These are phyloP conservation scores for Himantopus leucocephalus DNA, from an alignment of 2,113 vertebrate species.

Conservation along the genomic window DNA sequence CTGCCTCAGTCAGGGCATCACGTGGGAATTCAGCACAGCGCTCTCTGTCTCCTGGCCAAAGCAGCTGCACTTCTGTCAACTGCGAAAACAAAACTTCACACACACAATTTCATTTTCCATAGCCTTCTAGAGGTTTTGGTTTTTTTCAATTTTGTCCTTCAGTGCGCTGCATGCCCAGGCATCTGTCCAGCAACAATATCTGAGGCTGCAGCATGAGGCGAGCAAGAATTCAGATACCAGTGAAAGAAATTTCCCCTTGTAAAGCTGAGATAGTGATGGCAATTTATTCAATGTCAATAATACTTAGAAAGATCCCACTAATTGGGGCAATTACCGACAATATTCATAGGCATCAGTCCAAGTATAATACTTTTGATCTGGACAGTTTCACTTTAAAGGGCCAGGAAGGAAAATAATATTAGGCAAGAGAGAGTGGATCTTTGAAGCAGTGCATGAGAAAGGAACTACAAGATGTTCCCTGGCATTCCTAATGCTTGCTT, in stretches of 20 bases:
- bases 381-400: not conserved
- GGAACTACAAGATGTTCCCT: not conserved
- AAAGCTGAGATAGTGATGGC: not conserved
- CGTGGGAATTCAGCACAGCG: not conserved
- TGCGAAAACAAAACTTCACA: not conserved
- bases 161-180: not conserved
- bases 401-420: not conserved
- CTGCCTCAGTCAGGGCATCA: rapidly evolving
- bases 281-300: not conserved
- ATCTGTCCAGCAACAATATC: not conserved
- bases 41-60: not conserved
- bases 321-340: not conserved
- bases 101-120: not conserved
- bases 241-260: not conserved
- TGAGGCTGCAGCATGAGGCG: not conserved
- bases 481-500: not conserved
- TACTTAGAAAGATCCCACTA: not conserved
- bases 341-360: not conserved
- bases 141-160: not conserved
- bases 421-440: not conserved
- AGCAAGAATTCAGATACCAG: not conserved
- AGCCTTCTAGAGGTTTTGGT: not conserved
- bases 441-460: not conserved
- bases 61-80: not conserved
- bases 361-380: not conserved